phyloP scores from a whole-genome alignment of 2,888 invertebrate species.

The Eupsilia transversa region DNA sequence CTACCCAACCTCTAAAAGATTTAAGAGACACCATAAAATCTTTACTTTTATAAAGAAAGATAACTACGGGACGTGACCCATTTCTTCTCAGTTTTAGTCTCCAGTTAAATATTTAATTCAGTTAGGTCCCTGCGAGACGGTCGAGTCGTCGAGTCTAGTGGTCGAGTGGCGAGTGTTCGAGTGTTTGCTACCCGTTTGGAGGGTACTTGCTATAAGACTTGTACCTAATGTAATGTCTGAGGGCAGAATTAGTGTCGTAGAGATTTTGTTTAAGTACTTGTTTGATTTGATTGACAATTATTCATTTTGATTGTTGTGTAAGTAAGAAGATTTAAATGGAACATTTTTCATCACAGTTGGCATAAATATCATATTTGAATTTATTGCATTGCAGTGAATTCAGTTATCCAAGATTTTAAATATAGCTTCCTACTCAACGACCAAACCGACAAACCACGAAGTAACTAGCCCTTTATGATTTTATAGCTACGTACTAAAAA shows the following conservation, averaged over 20 bases:
- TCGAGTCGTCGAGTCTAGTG: constrained; percentile 31
- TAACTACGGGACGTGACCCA: constrained; percentile 14
- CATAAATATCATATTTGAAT: not conserved
- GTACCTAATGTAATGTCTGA: constrained; percentile 30
- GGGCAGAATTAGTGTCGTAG: constrained; percentile 12
- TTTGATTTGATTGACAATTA: not conserved
- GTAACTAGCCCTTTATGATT: no score
- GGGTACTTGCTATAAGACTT: constrained; percentile 24
- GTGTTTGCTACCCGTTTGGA: constrained; percentile 48
- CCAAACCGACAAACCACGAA: not conserved
- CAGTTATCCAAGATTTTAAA: not conserved
- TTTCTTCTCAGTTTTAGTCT: constrained; percentile 41
- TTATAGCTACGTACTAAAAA: no score
- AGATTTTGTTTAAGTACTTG: not conserved
- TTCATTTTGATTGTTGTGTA: not conserved
- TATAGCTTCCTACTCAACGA: not conserved
- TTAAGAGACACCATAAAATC: constrained; percentile 3
- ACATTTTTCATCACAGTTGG: not conserved
- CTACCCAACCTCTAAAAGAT: not conserved
- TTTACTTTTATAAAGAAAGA: constrained; percentile 3
- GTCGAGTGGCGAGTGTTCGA: constrained; percentile 31
- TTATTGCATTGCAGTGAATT: not conserved
- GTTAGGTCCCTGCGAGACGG: constrained; percentile 26
- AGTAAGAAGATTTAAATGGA: not conserved
- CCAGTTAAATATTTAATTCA: constrained; percentile 57